These are phyloP conservation scores for Campylomormyrus tamandua DNA, from an alignment of 2,113 vertebrate species.

Conservation along the genomic window DNA sequence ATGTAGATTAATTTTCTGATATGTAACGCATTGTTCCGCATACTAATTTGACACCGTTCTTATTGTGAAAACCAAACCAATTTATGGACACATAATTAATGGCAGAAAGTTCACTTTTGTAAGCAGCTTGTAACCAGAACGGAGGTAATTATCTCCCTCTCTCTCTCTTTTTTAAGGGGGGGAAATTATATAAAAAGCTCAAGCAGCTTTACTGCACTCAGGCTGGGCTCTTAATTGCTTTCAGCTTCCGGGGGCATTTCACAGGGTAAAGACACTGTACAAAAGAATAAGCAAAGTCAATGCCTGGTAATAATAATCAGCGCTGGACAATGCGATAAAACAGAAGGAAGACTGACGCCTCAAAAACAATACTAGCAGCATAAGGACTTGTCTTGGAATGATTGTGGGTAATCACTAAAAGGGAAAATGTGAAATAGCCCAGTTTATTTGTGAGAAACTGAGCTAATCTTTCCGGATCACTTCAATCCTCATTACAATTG, in stretches of 20 bases:
- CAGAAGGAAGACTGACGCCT: background rate
- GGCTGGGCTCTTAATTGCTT: constrained; percentile 47
- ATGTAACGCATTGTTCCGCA: constrained; percentile 65
- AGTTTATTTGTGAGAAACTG: background rate
- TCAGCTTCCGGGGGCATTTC: constrained; percentile 41
- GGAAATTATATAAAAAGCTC: constrained; percentile 41
- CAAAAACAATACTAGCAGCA: background rate
- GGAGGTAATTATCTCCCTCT: constrained; percentile 49
- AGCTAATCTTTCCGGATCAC: background rate
- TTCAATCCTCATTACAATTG: background rate
- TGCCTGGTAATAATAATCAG: constrained; percentile 29
- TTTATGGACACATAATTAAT: constrained; percentile 56
- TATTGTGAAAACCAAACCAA: constrained; percentile 53
- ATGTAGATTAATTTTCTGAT: constrained; percentile 71
- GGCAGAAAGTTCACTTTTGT: constrained; percentile 46
- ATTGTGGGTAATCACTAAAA: background rate
- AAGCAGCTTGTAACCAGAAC: constrained; percentile 50
- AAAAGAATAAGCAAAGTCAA: constrained; percentile 22
- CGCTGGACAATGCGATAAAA: background rate
- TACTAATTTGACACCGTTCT: constrained; percentile 61
- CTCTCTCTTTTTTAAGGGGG: constrained; percentile 40
- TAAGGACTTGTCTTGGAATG: background rate
- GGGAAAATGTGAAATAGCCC: background rate
- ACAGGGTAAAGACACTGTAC: constrained; percentile 30
- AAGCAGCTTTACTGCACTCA: constrained; percentile 34